Evolutionary conservation across 1,140 invertebrate species (phyloP), one percentile per base, ranked within the genome.

Genomic region (Apolygus lucorum): DNA sequence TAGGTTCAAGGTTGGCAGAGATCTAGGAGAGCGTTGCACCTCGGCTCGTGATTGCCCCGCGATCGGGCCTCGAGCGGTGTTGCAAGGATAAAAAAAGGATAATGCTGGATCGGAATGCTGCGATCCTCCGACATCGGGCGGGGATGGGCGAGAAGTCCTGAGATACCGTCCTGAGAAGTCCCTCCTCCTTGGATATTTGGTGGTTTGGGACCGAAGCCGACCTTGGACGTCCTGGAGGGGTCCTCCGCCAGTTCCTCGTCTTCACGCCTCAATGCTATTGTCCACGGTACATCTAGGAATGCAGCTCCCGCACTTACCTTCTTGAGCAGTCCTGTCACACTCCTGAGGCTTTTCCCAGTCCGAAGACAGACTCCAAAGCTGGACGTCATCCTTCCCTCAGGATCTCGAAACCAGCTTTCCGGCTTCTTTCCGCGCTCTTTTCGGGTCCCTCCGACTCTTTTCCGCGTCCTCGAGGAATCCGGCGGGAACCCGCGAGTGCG

Each of bases 251-350:
- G 17, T 27, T 13, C 54, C 68, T 28, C 54, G 49, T 29, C 59
- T 65, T 69, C 68, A 65, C 68, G 34, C 28, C 52, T 69, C 2
- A 69, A 64, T 69, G 62, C 63, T 52, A 70, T 65, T 65, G 62
- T 70, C 68, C 68, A 54, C 42, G 62, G 11, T 70, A 65, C 62
- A 52, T 52, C 63, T 14, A 34, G 68, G 68, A 70, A 70, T 70
- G 68, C 49, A 26, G 52, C 63, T 13, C 24, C 68, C 11, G 8
- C 29, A 22, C n/a, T 27, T 13, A 1, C 21, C 59, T 69, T 64
- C 65, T 49, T 42, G 8, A 29, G n/a, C 11, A 49, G 17, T 52
- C 42, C 24, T 42, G 34, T 42, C 42, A 34, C 52, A 28, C 42
- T 68, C 27, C 13, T 21, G 65, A 17, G 26, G 2, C 27, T 2